A percentile compares a stretch with the other conserved stretches of the same genome.
Evolutionary conservation across 2,797 vertebrate genomes (phyloP).

Genomic region (Tragelaphus eurycerus): DNA sequence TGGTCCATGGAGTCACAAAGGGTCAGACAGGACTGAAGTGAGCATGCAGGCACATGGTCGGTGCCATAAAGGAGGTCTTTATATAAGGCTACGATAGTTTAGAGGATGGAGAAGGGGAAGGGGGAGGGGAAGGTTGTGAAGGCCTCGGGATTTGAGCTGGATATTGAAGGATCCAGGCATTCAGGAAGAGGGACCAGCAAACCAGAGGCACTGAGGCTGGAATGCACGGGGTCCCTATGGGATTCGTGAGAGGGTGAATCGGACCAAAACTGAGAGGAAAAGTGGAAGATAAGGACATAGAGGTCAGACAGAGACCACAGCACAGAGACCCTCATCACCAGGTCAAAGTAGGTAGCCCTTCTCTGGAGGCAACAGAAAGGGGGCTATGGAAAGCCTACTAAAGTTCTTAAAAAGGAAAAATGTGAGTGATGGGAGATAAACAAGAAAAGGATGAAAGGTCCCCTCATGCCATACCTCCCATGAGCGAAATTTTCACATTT

Average conservation of each 20-base stretch:
- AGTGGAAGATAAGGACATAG: accelerated
- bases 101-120: not conserved
- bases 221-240: not conserved
- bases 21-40: not conserved
- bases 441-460: not conserved
- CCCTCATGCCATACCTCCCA: not conserved
- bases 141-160: not conserved
- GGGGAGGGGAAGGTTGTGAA: not conserved
- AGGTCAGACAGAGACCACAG: not conserved
- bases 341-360: not conserved
- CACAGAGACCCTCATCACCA: not conserved
- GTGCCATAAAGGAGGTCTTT: not conserved
- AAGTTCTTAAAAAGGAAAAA: not conserved
- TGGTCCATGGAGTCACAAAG: not conserved
- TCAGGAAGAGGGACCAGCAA: not conserved
- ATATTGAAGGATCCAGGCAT: not conserved
- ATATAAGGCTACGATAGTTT: not conserved
- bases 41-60: not conserved
- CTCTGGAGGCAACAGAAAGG: not conserved
- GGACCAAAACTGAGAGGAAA: not conserved
- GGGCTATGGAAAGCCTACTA: no score
- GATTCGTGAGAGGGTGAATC: not conserved
- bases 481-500: accelerated
- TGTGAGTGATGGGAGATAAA: not conserved
- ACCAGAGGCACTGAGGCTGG: not conserved